Base-by-base conservation (phyloP, 2,797 vertebrate species). In the Schizopygopsis pylzovi region DNA sequence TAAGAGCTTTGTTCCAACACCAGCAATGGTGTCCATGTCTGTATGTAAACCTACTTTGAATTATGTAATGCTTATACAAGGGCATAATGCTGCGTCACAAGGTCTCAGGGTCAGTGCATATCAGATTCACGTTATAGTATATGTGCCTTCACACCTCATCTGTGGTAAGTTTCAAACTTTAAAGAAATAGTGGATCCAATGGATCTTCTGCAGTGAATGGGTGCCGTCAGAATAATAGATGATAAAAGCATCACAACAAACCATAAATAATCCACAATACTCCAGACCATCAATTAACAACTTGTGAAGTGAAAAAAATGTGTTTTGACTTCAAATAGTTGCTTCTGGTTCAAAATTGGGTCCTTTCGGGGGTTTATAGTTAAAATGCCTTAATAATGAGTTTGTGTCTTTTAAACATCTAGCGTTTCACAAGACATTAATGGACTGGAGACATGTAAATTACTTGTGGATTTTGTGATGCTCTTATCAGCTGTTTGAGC, bases 1-100 rank as follows among this genome's bases (percentile, higher is more conserved):
- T 85, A 85, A 83, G 22, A 61, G 56, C 59, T 79, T 49, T 68
- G 79, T 33, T 37, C 47, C 22, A 70, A 52, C 61, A 70, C 54
- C 2, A 20, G 33, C 20, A 4, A 18, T 16, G 4, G 43, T 67
- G 25, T 37, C 7, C 4, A 47, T 56, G 4, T 45, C 7, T 6
- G 2, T 61, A 37, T 39, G 15, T 28, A 67, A 52, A 1, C 59
- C 82, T 67, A 75, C 25, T 75, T 65, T 75, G 4, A 68, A 67
- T 54, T 68, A 28, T 37, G 47, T 41, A 68, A 84, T 54, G 6
- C 33, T 68, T 84, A 41, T 41, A 77, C 25, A 68, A 49, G 25
- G 12, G 18, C 54, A 45, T 76, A 76, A 65, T 67, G 28, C 33
- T 39, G 54, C 41, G 70, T 52, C 81, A 75, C 41, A 63, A 83